Evolutionary conservation across 2,797 vertebrate genomes (phyloP), one percentile per base, ranked within the genome.

Genomic region (Parauchenoglanis punctatus): DNA sequence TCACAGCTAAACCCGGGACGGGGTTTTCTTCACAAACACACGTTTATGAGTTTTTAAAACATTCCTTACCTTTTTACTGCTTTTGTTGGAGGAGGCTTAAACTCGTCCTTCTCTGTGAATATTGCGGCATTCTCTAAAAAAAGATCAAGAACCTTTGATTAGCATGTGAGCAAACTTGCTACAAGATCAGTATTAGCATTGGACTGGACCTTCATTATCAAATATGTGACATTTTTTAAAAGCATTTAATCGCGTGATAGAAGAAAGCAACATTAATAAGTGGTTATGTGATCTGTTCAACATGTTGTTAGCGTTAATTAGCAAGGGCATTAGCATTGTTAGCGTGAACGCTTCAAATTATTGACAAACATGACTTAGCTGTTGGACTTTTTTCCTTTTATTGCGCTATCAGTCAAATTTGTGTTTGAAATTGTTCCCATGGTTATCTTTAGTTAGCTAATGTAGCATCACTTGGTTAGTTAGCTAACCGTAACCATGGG

Each of bases 101-200:
- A 99, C 89, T 99, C 98, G 1, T 98, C 98, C 93, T 99, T 99
- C 93, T 99, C 99, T 0, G 98, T 93, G 92, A 97, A 99, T 90
- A 98, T 99, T 91, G 98, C 98, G 86, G 98, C 97, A 0, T 95
- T 98, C 90, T 99, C 98, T 98, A 91, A 15, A 91, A 90, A 88
- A 72, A 28, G 40, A 59, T 44, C 23, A n/a, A 4, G 12, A 54
- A 82, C 40, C 20, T 23, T 40, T 4, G 11, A 40, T 59, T 61
- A 61, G 40, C 12, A 0, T n/a, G 0, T n/a, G 4, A 58, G n/a
- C 20, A 81, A 44, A 44, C 77, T 35, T 35, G 35, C 49, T 56
- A 31, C 75, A 28, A 31, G 15, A 13, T 35, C 80, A 63, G 20
- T 23, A 68, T 28, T 68, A 83, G 8, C 15, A 52, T 0, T 65